phyloP scores from a whole-genome alignment of 2,113 vertebrate species.

The Picathartes gymnocephalus region DNA sequence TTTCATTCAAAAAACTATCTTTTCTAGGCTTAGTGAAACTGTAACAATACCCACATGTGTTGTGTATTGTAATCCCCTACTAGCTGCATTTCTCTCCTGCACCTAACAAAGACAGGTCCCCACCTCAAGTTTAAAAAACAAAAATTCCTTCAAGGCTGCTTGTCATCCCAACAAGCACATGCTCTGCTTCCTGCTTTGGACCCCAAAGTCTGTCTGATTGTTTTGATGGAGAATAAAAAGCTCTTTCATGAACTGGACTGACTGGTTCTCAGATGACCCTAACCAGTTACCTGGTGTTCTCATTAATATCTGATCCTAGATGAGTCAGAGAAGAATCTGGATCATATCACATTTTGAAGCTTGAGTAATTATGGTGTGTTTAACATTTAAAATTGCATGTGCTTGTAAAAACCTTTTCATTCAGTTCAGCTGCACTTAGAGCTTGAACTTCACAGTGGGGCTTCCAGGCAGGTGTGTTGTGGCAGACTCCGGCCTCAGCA shows the following conservation, averaged over 20 bases:
- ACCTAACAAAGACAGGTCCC: background rate
- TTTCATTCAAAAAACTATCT: background rate
- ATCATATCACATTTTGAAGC: conserved; percentile 6
- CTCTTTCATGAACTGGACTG: background rate
- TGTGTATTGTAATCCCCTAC: background rate
- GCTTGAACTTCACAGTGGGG: background rate
- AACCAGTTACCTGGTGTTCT: background rate
- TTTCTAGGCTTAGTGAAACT: background rate
- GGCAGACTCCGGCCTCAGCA: background rate
- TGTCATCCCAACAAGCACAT: background rate
- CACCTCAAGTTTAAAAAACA: background rate
- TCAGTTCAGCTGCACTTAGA: background rate
- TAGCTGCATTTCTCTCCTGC: background rate
- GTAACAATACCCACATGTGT: fast-evolving
- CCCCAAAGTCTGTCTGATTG: background rate
- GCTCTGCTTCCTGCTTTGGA: background rate
- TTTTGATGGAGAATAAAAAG: background rate
- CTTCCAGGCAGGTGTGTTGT: background rate
- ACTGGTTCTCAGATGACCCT: background rate
- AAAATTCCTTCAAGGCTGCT: background rate
- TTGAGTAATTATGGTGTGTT: background rate
- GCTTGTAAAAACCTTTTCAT: background rate
- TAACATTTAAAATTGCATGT: background rate
- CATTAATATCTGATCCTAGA: background rate
- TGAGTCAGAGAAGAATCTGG: conserved; percentile 8